Base-by-base conservation (phyloP, 2,797 vertebrate genomes). In the Rhinogobio ventralis region DNA sequence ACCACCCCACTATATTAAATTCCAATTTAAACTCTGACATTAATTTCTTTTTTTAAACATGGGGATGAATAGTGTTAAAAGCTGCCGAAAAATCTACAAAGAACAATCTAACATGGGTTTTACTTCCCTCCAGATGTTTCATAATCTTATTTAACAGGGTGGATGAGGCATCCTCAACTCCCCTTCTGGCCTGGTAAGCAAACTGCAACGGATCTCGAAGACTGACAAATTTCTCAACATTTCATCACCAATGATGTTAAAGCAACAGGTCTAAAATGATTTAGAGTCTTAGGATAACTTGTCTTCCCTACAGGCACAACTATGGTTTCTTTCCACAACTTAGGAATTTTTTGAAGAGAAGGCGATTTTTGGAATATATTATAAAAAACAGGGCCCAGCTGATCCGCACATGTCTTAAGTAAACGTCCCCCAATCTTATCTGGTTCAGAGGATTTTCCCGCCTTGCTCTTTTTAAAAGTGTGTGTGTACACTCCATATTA, bases 51-150 rank as follows among this genome's bases (percentile, higher is more conserved):
- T 46, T 6, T 62, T 55, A 53, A 25, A 20, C 20, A 69, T 42
- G 19, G 19, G n/a, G 64, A 36, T 45, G n/a, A 19, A 79, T 17
- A 3, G 17, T 79, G n/a, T 71, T 84, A 42, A 84, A 78, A n/a
- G n/a, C n/a, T n/a, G 71, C 36, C 7, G 57, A 53, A 8, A 66
- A 69, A 69, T 78, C 36, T 5, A n/a, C n/a, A n/a, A n/a, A n/a
- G n/a, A n/a, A n/a, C n/a, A n/a, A n/a, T n/a, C n/a, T n/a, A n/a
- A n/a, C n/a, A n/a, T n/a, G n/a, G n/a, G n/a, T n/a, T n/a, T n/a
- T n/a, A n/a, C n/a, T n/a, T n/a, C n/a, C n/a, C n/a, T n/a, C n/a
- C n/a, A n/a, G n/a, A n/a, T n/a, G n/a, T n/a, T n/a, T n/a, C n/a
- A n/a, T n/a, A 75, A n/a, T 6, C 60, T 30, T 28, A 11, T 64